These are phyloP conservation scores for Trichomalopsis sarcophagae DNA, from an alignment of 1,140 invertebrate species.

Conservation along the genomic window DNA sequence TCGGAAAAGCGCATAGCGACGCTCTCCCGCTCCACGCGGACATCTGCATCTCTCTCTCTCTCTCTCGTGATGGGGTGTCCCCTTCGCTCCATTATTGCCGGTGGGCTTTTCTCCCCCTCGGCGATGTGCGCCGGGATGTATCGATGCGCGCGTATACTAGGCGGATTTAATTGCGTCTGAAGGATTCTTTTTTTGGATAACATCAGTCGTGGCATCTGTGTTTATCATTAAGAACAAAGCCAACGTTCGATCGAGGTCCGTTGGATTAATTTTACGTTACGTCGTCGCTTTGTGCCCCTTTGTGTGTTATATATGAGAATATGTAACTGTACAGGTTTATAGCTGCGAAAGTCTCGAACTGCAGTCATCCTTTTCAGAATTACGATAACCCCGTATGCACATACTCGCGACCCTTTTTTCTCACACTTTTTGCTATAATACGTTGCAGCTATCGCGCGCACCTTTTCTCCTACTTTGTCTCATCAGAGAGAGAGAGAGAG, in stretches of 20 bases:
- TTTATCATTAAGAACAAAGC: not conserved
- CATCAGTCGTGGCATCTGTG: not conserved
- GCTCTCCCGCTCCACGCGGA: not conserved
- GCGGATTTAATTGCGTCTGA: not conserved
- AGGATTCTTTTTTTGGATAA: not conserved
- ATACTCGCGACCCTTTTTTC: not conserved
- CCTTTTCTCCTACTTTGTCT: not conserved
- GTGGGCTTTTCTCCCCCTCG: not conserved
- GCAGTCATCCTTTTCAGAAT: not conserved
- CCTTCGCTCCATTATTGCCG: not conserved
- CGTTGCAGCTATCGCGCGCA: not conserved
- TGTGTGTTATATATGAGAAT: not conserved
- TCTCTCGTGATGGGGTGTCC: not conserved
- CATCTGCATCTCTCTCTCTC: constrained; percentile 28
- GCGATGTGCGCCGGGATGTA: not conserved
- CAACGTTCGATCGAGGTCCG: not conserved
- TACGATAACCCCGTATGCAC: not conserved
- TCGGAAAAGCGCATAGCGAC: constrained; percentile 7
- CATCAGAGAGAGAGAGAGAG: too few species aligned
- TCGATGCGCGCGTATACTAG: not conserved
- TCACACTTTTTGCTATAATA: constrained; percentile 12
- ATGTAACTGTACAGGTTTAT: not conserved
- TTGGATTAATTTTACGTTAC: not conserved
- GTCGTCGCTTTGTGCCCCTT: not conserved
- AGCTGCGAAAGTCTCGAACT: not conserved